Evolutionary conservation across 2,888 invertebrate species (phyloP), one percentile per base, ranked within the genome.

Genomic region (Polyommatus icarus): DNA sequence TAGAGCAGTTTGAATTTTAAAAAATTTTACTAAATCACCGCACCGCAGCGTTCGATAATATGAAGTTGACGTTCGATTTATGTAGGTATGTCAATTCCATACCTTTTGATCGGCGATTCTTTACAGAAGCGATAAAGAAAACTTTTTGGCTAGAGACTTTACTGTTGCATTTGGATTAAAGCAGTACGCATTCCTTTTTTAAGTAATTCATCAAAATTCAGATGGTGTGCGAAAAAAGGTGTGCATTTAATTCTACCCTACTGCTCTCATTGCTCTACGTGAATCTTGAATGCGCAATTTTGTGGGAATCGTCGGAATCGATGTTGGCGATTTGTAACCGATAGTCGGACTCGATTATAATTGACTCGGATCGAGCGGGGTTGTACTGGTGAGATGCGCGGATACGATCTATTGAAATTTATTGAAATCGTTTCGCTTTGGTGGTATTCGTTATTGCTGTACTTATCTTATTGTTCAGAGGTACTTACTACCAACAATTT

Each of bases 241-340:
- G 10, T 50, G 29, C 20, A 73, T 73, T 18, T 36, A 40, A 20
- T 54, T 18, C 18, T 50, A 29, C 7, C 29, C 24, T 75, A 50
- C 75, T 54, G 75, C 2, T 54, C 24, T 50, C 29, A 75, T 29
- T 54, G 54, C 75, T 29, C 75, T 75, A 54, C 54, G 72, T 54
- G 75, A 50, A 54, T 54, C 75, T 75, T 75, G 82, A 90, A 89
- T 90, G 90, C 87, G 89, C 89, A 90, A 91, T 90, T 90, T 88
- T 75, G 54, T 54, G 75, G 75, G 75, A 75, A 54, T 75, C 87
- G 84, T 86, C 86, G 86, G 89, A 90, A 89, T 90, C 87, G 86
- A 90, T 87, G 82, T 85, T 81, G 83, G 82, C 86, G 88, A 89
- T 90, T 89, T 88, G 87, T 86, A 87, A 89, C 88, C 88, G 87